phyloP scores from a whole-genome alignment of 2,797 vertebrate genomes.

The Siniperca obscura region DNA sequence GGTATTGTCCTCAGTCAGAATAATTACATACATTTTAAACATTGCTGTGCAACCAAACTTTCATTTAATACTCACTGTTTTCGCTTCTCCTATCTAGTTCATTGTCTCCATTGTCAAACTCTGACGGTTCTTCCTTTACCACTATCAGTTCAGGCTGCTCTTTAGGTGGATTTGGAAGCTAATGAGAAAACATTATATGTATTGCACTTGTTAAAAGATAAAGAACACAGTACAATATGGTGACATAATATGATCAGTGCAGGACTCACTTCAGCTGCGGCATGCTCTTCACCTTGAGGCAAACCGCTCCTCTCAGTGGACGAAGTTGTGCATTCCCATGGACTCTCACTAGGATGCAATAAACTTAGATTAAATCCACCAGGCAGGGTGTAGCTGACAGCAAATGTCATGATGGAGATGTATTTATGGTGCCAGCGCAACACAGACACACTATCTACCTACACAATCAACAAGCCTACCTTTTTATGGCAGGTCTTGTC shows the following conservation, averaged over 20 bases:
- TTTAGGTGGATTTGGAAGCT: slow-evolving; percentile 57
- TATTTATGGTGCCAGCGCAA: not conserved
- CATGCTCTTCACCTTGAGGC: slow-evolving; percentile 42
- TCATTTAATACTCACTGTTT: slow-evolving; percentile 68
- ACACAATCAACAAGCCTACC: slow-evolving; percentile 60
- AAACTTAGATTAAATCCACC: slow-evolving; percentile 33
- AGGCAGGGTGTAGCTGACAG: not conserved
- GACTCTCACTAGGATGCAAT: slow-evolving; percentile 65
- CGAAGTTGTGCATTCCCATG: slow-evolving; percentile 65
- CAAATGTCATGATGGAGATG: not conserved
- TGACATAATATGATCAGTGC: not conserved
- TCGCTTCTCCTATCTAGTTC: slow-evolving; percentile 43
- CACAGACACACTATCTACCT: not conserved
- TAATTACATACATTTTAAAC: not conserved
- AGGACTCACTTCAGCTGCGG: slow-evolving; percentile 59
- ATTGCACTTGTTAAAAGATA: not conserved
- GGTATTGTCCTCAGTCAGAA: not conserved
- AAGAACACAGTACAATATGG: not conserved
- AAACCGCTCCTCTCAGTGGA: slow-evolving; percentile 53
- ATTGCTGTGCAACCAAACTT: not conserved
- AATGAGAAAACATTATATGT: slow-evolving; percentile 2
- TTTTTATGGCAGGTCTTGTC: slow-evolving; percentile 60
- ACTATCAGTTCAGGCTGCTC: slow-evolving; percentile 65
- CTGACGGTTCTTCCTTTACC: slow-evolving; percentile 80
- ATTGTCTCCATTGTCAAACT: slow-evolving; percentile 59